These are phyloP conservation scores for Bombus waltoni DNA, from an alignment of 1,140 invertebrate species.

Conservation along the genomic window DNA sequence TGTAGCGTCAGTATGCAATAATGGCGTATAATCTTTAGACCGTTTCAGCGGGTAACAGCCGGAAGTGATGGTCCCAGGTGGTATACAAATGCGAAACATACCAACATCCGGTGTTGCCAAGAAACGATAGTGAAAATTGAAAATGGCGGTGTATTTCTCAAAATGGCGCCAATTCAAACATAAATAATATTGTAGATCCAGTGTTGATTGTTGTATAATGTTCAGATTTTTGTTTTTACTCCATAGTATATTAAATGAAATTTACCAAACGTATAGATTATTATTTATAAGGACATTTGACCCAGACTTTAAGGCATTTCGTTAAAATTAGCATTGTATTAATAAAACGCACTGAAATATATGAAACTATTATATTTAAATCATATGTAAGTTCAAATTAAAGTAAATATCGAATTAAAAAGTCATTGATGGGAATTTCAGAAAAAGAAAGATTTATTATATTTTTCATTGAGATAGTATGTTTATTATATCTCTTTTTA, in stretches of 20 bases:
- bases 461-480: neutral
- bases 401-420: neutral
- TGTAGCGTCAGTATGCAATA: slow-evolving; percentile 59
- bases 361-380: neutral
- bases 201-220: neutral
- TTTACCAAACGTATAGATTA: neutral
- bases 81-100: slow-evolving; percentile 54
- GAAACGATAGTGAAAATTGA: slow-evolving; percentile 42
- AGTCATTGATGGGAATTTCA: neutral
- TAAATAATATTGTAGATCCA: neutral
- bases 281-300: neutral
- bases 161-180: slow-evolving; percentile 24
- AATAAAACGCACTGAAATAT: neutral
- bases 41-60: slow-evolving; percentile 53
- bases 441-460: neutral
- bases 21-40: slow-evolving; percentile 57
- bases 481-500: neutral
- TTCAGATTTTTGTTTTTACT: neutral
- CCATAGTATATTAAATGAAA: neutral
- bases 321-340: neutral
- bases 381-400: too few species aligned
- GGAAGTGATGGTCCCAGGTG: slow-evolving; percentile 49
- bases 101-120: slow-evolving; percentile 69
- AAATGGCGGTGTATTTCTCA: slow-evolving; percentile 7
- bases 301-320: neutral